Conservation (phyloP, 2,113 vertebrate species). For the Notechis scutatus region DNA sequence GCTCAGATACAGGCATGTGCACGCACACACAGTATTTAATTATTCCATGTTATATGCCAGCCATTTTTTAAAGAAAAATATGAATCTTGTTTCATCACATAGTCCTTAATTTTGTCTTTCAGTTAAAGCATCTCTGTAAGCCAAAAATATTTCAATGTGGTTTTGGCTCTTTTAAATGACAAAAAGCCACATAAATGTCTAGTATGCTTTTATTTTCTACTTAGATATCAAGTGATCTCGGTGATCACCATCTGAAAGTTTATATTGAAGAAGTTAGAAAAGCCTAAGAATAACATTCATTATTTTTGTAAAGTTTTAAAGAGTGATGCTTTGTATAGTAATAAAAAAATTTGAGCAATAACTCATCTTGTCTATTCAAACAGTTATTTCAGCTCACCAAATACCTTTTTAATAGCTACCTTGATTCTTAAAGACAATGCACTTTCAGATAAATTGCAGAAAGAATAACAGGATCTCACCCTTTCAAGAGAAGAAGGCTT, state of each 20-base stretch:
- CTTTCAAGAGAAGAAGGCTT: neutral
- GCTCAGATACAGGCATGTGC: neutral
- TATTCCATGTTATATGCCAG: conserved; percentile 49
- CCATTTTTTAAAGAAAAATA: conserved; percentile 47
- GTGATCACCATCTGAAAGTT: neutral
- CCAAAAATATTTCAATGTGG: conserved; percentile 66
- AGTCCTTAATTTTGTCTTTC: conserved; percentile 56
- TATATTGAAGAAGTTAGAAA: conserved; percentile 29
- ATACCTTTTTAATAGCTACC: neutral
- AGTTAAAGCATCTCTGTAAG: conserved; percentile 47
- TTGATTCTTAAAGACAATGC: neutral
- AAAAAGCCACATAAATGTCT: conserved; percentile 4
- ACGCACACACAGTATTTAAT: conserved; percentile 48
- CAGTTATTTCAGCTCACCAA: neutral
- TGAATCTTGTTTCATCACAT: conserved; percentile 32
- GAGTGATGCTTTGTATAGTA: neutral
- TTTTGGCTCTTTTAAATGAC: conserved; percentile 60
- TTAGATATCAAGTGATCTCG: conserved; percentile 10
- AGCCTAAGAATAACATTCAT: neutral
- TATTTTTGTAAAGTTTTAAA: neutral
- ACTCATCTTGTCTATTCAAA: neutral
- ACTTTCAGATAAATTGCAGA: neutral
- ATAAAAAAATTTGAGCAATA: neutral
- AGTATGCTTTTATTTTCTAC: conserved; percentile 37
- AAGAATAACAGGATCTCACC: neutral